Base-by-base conservation (phyloP, 2,888 invertebrate genomes). In the Pterobdella sp. region DNA sequence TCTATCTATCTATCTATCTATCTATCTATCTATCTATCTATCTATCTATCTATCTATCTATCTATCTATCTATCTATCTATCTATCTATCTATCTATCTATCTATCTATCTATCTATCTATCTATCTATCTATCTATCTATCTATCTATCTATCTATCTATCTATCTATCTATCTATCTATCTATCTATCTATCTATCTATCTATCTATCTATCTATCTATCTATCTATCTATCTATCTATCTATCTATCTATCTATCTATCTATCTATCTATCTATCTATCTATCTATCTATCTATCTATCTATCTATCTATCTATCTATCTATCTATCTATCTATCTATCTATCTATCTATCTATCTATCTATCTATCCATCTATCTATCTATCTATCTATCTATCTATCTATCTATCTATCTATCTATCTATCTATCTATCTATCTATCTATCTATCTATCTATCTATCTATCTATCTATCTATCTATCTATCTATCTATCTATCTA, bases 261-360 rank as follows among this genome's bases (percentile, higher is more conserved):
- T 42, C 42, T 42, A 42, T 42, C 42, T 42, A 42, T 42, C 42
- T 42, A 42, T 42, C 42, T 42, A 42, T 42, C 42, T 42, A 42
- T 42, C 42, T 42, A 42, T 42, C 42, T 42, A 42, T 42, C 42
- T 42, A 42, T 42, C 42, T 42, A 42, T 42, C 42, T 42, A 42
- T 42, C 42, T 7, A n/a, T 56, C 60, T 56, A 56, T 56, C 60
- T 56, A 56, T 56, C 60, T 56, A 56, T 56, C 60, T 56, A 56
- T 56, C 60, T 56, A 56, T 56, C 60, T 56, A 56, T 56, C 60
- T 56, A 56, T 56, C 60, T 56, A 56, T 56, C 60, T 56, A 56
- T 56, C 60, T 56, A 56, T 56, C 60, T 56, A 56, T 56, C 60
- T 56, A 56, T 56, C 60, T 56, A 56, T 56, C 60, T 56, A 56